These are phyloP conservation scores for Conus ventricosus DNA, from an alignment of 1,140 invertebrate species.

Conservation along the genomic window DNA sequence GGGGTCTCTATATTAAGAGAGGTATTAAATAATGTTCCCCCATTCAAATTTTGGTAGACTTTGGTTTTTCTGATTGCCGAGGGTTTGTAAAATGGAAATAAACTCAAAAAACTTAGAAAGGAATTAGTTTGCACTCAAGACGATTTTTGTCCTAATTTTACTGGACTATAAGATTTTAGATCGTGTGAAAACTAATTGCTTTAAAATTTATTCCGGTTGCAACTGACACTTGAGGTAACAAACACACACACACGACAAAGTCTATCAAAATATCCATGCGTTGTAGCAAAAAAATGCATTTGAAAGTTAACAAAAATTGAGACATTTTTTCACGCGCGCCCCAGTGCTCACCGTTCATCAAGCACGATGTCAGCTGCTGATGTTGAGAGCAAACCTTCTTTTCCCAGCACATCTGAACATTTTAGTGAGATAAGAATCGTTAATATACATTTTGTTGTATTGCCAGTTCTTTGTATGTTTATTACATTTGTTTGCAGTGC, in stretches of 20 bases:
- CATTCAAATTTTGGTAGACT: no score
- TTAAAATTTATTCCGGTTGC: no score
- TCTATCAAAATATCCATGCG: background rate
- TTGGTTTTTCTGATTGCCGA: no score
- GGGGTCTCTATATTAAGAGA: no score
- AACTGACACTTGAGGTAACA: background rate
- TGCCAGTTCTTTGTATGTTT: background rate
- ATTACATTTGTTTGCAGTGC: background rate
- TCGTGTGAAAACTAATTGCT: no score
- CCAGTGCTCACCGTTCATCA: background rate
- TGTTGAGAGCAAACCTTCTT: background rate
- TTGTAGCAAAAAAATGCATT: background rate
- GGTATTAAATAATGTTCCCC: no score
- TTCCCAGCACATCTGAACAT: background rate
- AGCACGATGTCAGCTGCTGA: background rate
- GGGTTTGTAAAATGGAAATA: no score
- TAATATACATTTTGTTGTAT: background rate
- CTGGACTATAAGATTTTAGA: no score
- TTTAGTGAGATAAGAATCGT: no score
- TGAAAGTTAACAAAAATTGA: background rate
- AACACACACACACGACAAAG: background rate
- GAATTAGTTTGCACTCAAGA: no score
- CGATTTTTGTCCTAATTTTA: no score
- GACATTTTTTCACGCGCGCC: background rate
- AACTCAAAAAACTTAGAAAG: no score